Conservation (phyloP, 2,797 vertebrate genomes). For the Sciaenops ocellatus region DNA sequence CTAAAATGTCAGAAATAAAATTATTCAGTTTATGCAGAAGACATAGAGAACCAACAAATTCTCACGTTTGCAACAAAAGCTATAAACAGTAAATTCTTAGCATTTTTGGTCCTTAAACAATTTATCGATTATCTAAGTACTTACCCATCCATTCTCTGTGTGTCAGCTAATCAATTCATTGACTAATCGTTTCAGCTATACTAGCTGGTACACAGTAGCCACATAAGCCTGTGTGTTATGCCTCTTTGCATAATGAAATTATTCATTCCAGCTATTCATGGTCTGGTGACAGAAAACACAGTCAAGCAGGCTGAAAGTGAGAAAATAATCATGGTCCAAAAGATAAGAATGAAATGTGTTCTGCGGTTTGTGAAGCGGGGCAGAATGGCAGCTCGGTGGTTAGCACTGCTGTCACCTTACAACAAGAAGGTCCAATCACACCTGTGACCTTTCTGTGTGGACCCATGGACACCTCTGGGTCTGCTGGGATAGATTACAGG, state of each 20-base stretch:
- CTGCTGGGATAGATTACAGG: slow-evolving; percentile 3
- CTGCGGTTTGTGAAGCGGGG: neutral
- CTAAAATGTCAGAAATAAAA: neutral
- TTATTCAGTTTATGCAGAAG: neutral
- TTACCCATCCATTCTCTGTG: neutral
- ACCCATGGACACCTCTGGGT: neutral
- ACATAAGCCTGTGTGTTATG: neutral
- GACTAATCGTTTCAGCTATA: neutral
- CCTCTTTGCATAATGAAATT: neutral
- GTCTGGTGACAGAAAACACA: neutral
- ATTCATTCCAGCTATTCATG: neutral
- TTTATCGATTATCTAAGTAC: neutral
- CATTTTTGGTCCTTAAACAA: neutral
- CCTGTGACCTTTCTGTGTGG: neutral
- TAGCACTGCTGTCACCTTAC: neutral
- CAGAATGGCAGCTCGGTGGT: neutral
- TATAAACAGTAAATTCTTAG: neutral
- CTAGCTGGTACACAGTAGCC: neutral
- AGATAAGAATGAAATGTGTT: neutral
- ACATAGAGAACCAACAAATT: neutral
- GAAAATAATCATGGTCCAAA: neutral
- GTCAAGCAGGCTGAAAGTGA: neutral
- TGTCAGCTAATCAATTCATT: neutral
- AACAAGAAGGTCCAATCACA: neutral
- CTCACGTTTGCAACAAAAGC: neutral